Base-by-base conservation (phyloP, 2,113 vertebrate species). In the Stigmatopora argus region DNA sequence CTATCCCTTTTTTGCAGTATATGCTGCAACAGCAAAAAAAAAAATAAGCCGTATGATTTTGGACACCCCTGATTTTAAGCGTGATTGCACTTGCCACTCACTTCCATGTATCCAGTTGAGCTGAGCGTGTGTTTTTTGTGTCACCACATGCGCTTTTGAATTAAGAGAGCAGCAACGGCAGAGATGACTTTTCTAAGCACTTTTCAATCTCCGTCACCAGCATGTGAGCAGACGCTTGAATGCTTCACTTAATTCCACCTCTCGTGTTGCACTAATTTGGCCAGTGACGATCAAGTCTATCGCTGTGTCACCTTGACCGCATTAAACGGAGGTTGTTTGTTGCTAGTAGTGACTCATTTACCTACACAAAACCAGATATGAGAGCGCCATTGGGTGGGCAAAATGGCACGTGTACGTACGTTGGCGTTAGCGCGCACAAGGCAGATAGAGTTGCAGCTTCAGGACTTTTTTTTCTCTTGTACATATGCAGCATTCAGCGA, bases 391-490 rank as follows among this genome's bases (percentile, higher is more conserved):
- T 31, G 23, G 45, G 5, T 48, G 23, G 44, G 38, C n/a, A 21
- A 38, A 61, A 18, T 6, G 38, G n/a, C 17, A 15, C 31, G 11
- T n/a, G 31, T n/a, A 31, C 26, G 26, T 31, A 34, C 12, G 31
- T 14, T 52, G 48, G 63, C 31, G 8, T 51, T 3, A 21, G 72
- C 59, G 62, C 71, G 62, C 35, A 45, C 2, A 47, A 59, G 71
- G 55, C 53, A 18, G 47, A 79, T 59, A 63, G 69, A 77, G 79
- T 78, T 65, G 64, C 80, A 65, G 70, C 83, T 87, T 87, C 84
- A 86, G 86, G 85, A 81, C 86, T 88, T 88, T 85, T 31, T 31
- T 31, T 80, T 81, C 87, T 86, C 79, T 84, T 89, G 81, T 85
- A 88, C 52, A 88, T 84, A 85, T 77, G 81, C 85, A 85, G 73